A percentile compares a stretch with the other conserved stretches of the same genome.
Conservation (phyloP, 2,797 vertebrate species). For the Vultur gryphus region DNA sequence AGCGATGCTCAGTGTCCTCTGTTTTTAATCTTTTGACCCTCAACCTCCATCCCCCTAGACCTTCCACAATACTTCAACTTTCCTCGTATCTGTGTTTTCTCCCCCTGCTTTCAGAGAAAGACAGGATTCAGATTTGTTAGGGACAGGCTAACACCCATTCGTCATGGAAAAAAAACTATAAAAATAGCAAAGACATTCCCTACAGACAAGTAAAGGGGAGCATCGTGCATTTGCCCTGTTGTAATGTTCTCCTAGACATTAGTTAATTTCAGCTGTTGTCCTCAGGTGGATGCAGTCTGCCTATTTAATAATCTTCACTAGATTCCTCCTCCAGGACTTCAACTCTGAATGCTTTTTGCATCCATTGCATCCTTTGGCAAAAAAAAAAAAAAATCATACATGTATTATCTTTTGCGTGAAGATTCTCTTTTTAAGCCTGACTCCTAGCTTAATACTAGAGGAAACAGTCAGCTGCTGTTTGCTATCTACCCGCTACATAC, state of each 20-base stretch:
- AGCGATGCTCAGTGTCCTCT: background rate
- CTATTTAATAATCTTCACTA: background rate
- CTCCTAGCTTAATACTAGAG: background rate
- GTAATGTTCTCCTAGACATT: background rate
- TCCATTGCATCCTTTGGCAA: background rate
- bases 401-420: background rate
- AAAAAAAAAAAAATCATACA: background rate
- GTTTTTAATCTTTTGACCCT: background rate
- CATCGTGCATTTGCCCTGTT: background rate
- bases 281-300: background rate
- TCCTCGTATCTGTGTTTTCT: background rate
- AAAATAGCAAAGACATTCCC: background rate
- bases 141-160: background rate
- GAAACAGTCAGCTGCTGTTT: background rate
- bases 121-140: background rate
- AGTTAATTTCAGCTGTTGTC: background rate
- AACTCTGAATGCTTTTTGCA: background rate
- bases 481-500: background rate
- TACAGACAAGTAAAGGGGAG: background rate
- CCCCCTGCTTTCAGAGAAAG: background rate
- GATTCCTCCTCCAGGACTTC: background rate
- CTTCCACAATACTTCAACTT: background rate
- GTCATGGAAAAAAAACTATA: background rate
- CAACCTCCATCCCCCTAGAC: background rate
- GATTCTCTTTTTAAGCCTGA: background rate